A percentile compares a stretch with the other conserved stretches of the same genome.
These are phyloP conservation scores for Halichoerus grypus DNA, from an alignment of 2,113 vertebrate genomes.

Conservation along the genomic window DNA sequence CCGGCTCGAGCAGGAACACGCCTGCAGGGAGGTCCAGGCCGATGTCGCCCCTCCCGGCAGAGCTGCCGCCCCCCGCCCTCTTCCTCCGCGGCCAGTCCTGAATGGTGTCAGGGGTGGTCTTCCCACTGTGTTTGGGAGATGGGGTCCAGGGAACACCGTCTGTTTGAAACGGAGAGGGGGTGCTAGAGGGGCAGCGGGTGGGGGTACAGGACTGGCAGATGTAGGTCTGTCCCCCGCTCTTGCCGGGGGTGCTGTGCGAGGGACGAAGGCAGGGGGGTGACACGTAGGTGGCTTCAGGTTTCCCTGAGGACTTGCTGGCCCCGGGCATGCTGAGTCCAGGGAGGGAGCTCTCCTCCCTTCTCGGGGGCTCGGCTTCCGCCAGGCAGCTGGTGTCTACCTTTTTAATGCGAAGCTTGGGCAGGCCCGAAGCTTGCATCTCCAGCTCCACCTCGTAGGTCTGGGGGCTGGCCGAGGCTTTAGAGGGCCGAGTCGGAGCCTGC, in stretches of 20 bases:
- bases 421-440: constrained; percentile 93
- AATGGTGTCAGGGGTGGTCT: constrained; percentile 92
- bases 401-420: constrained; percentile 94
- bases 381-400: constrained; percentile 87
- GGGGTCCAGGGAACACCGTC: constrained; percentile 90
- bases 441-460: constrained; percentile 93
- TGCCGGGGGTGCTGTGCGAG: constrained; percentile 91
- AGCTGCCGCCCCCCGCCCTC: constrained; percentile 86
- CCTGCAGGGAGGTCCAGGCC: constrained; percentile 76
- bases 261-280: constrained; percentile 89
- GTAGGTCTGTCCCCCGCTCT: constrained; percentile 91
- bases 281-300: constrained; percentile 86
- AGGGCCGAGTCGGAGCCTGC: constrained; percentile 67
- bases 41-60: constrained; percentile 58
- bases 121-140: constrained; percentile 93
- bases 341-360: constrained; percentile 85
- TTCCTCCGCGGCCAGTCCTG: constrained; percentile 96
- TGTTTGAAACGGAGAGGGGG: constrained; percentile 87
- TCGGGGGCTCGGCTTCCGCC: constrained; percentile 67
- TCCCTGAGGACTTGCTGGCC: constrained; percentile 85
- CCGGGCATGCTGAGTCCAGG: constrained; percentile 76
- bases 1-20: constrained; percentile 69
- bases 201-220: constrained; percentile 97
- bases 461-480: constrained; percentile 67
- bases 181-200: constrained; percentile 86